Evolutionary conservation across 2,113 vertebrate genomes (phyloP), one percentile per base, ranked within the genome.

Genomic region (Chionodraco myersi): DNA sequence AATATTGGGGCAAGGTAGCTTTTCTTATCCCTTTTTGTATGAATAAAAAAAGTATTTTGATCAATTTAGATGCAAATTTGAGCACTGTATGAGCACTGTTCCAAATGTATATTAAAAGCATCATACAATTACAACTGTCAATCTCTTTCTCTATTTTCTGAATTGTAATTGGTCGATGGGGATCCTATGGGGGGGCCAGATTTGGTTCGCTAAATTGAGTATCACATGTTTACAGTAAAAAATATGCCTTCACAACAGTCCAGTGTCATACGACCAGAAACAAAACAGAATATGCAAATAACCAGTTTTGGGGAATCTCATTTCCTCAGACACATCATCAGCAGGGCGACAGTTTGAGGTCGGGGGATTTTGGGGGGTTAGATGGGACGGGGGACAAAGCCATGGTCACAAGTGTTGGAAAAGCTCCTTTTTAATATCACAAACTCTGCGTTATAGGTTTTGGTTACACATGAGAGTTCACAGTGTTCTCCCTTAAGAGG

Each of bases 401-500:
- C 79, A 44, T 79, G 86, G 72, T 49, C 79, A 78, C 83, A 81
- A 54, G 59, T 88, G 62, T 62, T 79, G 65, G 64, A 82, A 59
- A 82, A 73, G 65, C 77, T 89, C 66, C 73, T 82, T 45, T 74
- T 75, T 21, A 82, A 48, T 80, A 61, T 88, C 53, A 57, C 51
- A 67, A 71, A 83, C 53, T 87, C 57, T 2, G 72, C 61, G 54
- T 83, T 82, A 52, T 72, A 82, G 70, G 81, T 86, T 88, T 88
- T 89, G 85, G 85, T 90, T 84, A 77, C 75, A 75, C 75, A 87
- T 63, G 77, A 88, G 44, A 78, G 78, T 86, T 93, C 92, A 93
- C 92, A 92, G 92, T 94, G 88, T 90, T 91, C 88, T 91, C 88
- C 87, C 86, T 88, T 90, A 75, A 84, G 77, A 85, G 85, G 85